A percentile compares a stretch with the other conserved stretches of the same genome.
phyloP scores from a whole-genome alignment of 1,140 invertebrate genomes.

The Drosophila mauritiana region DNA sequence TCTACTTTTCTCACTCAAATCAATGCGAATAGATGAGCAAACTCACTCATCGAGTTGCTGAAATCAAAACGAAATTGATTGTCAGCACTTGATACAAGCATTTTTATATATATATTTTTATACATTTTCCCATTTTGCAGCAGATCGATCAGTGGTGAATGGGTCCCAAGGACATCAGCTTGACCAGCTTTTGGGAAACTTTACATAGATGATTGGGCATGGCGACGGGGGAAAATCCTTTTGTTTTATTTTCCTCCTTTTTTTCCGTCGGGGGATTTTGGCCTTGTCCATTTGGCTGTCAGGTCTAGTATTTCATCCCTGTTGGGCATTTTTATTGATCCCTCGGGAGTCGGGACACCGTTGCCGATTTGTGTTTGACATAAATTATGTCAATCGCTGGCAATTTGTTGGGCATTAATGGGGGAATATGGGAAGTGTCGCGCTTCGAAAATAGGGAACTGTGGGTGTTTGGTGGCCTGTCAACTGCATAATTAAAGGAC shows the following conservation, averaged over 20 bases:
- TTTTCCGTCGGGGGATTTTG: constrained; percentile 57
- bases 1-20: constrained; percentile 28
- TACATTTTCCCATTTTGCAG: constrained; percentile 22
- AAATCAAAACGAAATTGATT: constrained; percentile 54
- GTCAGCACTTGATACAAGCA: constrained; percentile 44
- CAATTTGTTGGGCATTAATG: constrained; percentile 72
- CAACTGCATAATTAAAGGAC: constrained; percentile 68
- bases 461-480: constrained; percentile 34
- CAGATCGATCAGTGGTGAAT: constrained; percentile 61
- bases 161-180: constrained; percentile 43
- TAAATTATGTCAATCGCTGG: constrained; percentile 78
- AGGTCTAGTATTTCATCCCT: constrained; percentile 26
- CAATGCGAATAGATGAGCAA: constrained; percentile 37
- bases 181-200: constrained; percentile 37
- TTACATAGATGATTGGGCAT: constrained; percentile 68
- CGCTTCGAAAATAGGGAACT: background rate
- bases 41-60: constrained; percentile 29
- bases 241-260: constrained; percentile 33
- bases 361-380: constrained; percentile 54
- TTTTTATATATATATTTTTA: constrained; percentile 19
- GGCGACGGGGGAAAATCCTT: constrained; percentile 31
- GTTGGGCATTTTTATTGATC: constrained; percentile 65
- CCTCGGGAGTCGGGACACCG: constrained; percentile 41
- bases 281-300: constrained; percentile 56
- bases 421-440: constrained; percentile 22